Evolutionary conservation across 2,113 vertebrate genomes (phyloP).

Genomic region (Bubo scandiacus): DNA sequence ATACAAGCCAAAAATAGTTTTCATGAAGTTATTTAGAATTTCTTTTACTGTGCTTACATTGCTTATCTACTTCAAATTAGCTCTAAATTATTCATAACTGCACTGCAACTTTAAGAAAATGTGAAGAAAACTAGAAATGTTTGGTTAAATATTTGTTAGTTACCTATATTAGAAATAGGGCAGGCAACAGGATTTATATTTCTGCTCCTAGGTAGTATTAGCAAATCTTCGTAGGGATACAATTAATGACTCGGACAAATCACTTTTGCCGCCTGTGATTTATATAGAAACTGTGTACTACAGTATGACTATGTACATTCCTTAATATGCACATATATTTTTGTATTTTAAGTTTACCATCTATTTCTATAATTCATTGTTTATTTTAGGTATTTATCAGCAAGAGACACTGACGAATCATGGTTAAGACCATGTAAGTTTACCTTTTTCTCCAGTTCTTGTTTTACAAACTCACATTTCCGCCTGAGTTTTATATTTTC

Average conservation of each 20-base stretch:
- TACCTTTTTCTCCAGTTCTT: constrained; percentile 89
- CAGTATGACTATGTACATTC: neutral
- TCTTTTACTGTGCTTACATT: neutral
- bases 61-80: neutral
- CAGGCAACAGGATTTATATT: neutral
- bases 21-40: neutral
- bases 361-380: neutral
- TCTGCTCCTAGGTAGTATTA: neutral
- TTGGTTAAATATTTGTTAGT: neutral
- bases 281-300: neutral
- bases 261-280: neutral
- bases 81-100: neutral
- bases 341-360: neutral
- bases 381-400: neutral
- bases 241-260: neutral
- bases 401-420: neutral
- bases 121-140: neutral
- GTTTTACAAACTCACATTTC: constrained; percentile 83
- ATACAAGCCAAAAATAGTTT: neutral
- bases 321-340: neutral
- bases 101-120: neutral
- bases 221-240: neutral
- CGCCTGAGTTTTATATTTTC: constrained; percentile 76
- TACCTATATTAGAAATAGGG: neutral
- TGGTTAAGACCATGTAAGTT: neutral